Evolutionary conservation across 1,140 invertebrate genomes (phyloP), one percentile per base, ranked within the genome.

Genomic region (Helicoverpa armigera): DNA sequence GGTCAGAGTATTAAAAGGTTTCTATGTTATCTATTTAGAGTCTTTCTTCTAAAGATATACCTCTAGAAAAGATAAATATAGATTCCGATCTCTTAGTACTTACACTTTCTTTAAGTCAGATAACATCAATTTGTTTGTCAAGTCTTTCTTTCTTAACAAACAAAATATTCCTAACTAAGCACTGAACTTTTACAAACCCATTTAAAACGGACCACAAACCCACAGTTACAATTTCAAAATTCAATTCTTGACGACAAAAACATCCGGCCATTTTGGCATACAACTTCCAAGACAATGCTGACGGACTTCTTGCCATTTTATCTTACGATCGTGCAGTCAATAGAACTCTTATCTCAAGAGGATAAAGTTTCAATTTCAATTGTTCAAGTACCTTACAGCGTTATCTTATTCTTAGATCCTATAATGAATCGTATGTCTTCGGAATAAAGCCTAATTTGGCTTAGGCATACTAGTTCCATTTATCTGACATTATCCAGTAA

Each of bases 201-300:
- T 11, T 50, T 70, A 70, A 70, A 69, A 12, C 43, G 31, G 14
- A 50, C 53, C 43, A 70, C 50, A 69, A 70, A 69, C 63, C 50
- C 76, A 60, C 14, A 10, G 51, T 51, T 50, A 70, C 63, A 69
- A 79, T 79, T 78, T 43, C 50, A 48, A 70, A 70, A 54, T 79
- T 79, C 65, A 69, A 79, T 79, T 54, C 23, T 54, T 43, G 48
- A 67, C 43, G 53, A 65, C 51, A 79, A 79, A 70, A 79, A 70
- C 76, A 69, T 79, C 65, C 76, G 63, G 76, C 63, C 76, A 50
- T 70, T 16, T 79, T 79, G 53, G 10, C 65, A n/a, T 1, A 16
- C 50, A 61, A 63, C 53, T 53, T 61, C 14, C 61, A 77, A 77
- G 29, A 77, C 75, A 54, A 67, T 43, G 70, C 58, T 51, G 73